Conservation (phyloP, 2,113 vertebrate species). For the Myotis lucifugus region DNA sequence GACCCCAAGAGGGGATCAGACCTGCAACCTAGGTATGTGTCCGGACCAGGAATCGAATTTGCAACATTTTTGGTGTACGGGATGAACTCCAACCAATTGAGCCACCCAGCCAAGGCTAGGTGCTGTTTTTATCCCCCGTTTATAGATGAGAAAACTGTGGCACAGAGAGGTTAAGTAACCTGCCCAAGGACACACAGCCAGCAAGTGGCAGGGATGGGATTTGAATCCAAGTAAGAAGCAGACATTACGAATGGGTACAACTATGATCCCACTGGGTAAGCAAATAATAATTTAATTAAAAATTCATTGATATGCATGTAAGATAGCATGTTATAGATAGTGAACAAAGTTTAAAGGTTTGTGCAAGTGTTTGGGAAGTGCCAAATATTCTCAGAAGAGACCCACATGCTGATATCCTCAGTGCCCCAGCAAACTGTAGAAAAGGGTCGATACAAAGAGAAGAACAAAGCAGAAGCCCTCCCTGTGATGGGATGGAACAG, state of each 20-base stretch:
- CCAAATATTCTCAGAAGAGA: neutral
- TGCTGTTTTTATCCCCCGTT: neutral
- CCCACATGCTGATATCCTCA: fast-evolving
- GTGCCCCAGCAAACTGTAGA: fast-evolving
- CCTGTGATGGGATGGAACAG: fast-evolving
- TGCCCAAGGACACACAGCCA: neutral
- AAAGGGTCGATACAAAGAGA: fast-evolving
- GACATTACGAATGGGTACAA: fast-evolving
- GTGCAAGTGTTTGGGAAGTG: neutral
- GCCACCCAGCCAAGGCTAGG: neutral
- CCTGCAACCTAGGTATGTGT: neutral
- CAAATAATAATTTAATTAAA: neutral
- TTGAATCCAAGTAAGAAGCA: neutral
- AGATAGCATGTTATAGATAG: too few species aligned
- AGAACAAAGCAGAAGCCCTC: neutral
- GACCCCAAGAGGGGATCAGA: neutral
- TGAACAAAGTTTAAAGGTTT: neutral
- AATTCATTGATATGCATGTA: fast-evolving
- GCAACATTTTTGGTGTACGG: neutral
- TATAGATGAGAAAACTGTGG: neutral
- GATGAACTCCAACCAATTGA: neutral
- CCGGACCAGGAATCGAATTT: neutral
- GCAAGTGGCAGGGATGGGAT: neutral
- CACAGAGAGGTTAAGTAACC: neutral
- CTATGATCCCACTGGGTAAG: neutral